Conservation (phyloP, 2,797 vertebrate species). For the Dryobates pubescens region DNA sequence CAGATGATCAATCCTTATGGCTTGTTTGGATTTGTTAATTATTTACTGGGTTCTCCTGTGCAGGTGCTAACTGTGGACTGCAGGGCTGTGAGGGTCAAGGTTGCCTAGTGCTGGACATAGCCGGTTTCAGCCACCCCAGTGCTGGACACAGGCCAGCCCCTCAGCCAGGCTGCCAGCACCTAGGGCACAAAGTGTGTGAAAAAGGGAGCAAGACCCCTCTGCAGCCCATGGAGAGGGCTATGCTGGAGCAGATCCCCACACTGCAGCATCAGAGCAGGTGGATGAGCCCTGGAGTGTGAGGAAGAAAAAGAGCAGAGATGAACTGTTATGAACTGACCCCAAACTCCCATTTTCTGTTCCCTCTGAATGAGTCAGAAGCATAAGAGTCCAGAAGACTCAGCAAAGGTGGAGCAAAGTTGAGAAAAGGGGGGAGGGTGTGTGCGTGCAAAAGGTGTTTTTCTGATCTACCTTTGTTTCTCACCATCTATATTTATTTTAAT, state of each 20-base stretch:
- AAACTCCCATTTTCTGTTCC: accelerated
- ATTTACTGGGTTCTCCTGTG: neutral
- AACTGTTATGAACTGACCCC: neutral
- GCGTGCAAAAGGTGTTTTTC: neutral
- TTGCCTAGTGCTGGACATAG: accelerated
- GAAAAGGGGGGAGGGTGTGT: neutral
- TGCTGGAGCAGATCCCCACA: neutral
- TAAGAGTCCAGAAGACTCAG: neutral
- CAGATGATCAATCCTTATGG: neutral
- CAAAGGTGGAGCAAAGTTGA: neutral
- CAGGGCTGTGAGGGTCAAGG: accelerated
- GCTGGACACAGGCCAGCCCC: neutral
- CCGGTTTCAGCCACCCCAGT: neutral
- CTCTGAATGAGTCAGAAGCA: neutral
- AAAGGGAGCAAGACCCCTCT: neutral
- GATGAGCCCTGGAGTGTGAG: neutral
- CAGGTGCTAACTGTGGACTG: neutral
- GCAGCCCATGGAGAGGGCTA: accelerated
- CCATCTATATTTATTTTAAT: neutral
- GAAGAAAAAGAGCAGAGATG: neutral
- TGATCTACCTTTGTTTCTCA: neutral
- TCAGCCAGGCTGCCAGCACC: neutral
- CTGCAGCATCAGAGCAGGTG: neutral
- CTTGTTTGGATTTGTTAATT: neutral
- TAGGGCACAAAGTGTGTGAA: accelerated